These are phyloP conservation scores for Gymnocheta viridis DNA, from an alignment of 2,888 invertebrate species.

Conservation along the genomic window DNA sequence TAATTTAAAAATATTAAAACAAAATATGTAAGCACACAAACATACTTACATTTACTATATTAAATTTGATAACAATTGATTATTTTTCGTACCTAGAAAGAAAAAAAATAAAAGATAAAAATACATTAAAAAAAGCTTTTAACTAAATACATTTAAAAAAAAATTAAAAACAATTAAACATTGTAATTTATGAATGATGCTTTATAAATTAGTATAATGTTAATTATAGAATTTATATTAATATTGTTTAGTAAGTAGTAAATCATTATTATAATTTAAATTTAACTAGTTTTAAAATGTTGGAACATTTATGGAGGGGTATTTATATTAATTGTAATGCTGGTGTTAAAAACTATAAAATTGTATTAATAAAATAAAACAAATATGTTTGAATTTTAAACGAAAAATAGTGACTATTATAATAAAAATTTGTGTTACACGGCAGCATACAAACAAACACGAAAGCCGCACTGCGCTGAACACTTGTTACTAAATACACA, in stretches of 20 bases:
- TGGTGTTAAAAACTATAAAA: constrained; percentile 2
- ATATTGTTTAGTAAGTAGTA: neutral
- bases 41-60: neutral
- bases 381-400: neutral
- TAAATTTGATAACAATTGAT: neutral
- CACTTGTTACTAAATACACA: neutral
- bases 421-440: neutral
- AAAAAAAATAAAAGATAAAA: neutral
- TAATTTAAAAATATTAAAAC: neutral
- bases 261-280: neutral
- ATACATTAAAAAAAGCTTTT: neutral
- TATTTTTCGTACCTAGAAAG: constrained; percentile 34
- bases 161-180: neutral
- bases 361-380: neutral
- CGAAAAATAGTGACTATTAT: neutral
- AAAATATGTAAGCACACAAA: neutral
- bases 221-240: constrained; percentile 1
- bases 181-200: neutral
- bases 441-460: neutral
- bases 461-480: neutral
- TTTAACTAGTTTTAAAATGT: constrained; percentile 1
- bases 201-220: neutral
- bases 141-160: constrained; percentile 2
- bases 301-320: neutral
- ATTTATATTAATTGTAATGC: neutral